A percentile compares a stretch with the other conserved stretches of the same genome.
Evolutionary conservation across 2,888 invertebrate genomes (phyloP).

Genomic region (Epirrhoe tristata): DNA sequence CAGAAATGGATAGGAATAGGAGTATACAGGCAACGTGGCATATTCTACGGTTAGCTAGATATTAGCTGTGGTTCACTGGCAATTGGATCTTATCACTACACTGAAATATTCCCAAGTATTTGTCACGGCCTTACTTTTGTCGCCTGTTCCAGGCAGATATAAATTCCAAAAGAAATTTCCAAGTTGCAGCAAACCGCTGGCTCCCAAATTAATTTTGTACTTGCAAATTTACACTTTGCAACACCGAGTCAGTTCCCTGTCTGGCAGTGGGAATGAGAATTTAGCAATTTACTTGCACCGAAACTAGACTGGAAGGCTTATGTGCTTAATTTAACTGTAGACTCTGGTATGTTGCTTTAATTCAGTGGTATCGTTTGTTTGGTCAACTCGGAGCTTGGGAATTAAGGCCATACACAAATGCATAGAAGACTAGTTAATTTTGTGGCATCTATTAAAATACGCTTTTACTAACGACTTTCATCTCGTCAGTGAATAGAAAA

Average conservation of each 20-base stretch:
- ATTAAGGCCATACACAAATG: not conserved
- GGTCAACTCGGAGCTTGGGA: not conserved
- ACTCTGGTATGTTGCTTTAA: slow-evolving; percentile 20
- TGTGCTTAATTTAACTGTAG: slow-evolving; percentile 24
- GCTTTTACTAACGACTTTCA: not conserved
- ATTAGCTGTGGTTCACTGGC: not conserved
- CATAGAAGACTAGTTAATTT: not conserved
- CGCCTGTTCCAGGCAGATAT: slow-evolving; percentile 51
- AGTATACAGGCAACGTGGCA: not conserved
- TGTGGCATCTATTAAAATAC: not conserved
- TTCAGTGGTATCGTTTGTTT: slow-evolving; percentile 8
- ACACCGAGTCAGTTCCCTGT: slow-evolving; percentile 44
- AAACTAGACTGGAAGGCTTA: slow-evolving; percentile 29
- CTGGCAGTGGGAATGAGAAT: slow-evolving; percentile 56
- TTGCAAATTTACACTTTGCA: slow-evolving; percentile 68
- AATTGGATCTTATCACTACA: slow-evolving; percentile 24
- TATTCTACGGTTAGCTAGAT: not conserved
- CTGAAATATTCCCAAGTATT: slow-evolving; percentile 47
- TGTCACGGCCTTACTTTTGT: slow-evolving; percentile 47
- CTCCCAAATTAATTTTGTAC: slow-evolving; percentile 72
- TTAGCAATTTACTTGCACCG: slow-evolving; percentile 46
- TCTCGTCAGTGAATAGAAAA: no score
- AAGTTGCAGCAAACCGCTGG: slow-evolving; percentile 55
- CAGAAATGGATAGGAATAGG: not conserved
- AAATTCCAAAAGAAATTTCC: slow-evolving; percentile 65